A percentile compares a stretch with the other conserved stretches of the same genome.
Evolutionary conservation across 2,113 vertebrate species (phyloP).

Genomic region (Tragelaphus buxtoni): DNA sequence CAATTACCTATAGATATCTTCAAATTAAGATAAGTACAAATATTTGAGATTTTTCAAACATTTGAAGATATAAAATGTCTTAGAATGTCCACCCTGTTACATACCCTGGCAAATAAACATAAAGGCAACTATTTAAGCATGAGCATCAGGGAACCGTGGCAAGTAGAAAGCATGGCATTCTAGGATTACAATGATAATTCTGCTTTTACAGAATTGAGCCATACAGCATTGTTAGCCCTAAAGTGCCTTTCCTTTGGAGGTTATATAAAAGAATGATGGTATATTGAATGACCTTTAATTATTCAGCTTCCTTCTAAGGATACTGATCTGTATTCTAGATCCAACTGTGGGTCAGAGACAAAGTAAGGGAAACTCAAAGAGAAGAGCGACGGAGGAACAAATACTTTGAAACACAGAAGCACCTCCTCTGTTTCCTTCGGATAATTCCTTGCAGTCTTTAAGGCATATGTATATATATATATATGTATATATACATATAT

Average conservation of each 20-base stretch:
- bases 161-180: not conserved
- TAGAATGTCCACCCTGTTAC: constrained; percentile 50
- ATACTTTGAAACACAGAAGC: constrained; percentile 15
- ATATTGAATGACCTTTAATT: constrained; percentile 68
- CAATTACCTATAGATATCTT: not conserved
- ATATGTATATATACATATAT: no score
- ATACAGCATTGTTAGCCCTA: not conserved
- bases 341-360: not conserved
- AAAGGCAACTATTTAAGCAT: constrained; percentile 40
- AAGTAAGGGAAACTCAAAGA: constrained; percentile 45
- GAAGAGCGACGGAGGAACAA: constrained; percentile 12
- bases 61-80: constrained; percentile 35
- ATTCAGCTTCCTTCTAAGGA: constrained; percentile 62
- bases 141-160: not conserved
- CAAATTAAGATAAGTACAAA: not conserved
- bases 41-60: constrained; percentile 60
- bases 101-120: constrained; percentile 43
- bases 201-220: constrained; percentile 49
- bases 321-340: constrained; percentile 57
- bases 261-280: constrained; percentile 52
- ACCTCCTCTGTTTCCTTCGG: not conserved
- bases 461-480: not conserved
- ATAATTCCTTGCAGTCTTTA: not conserved
- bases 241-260: constrained; percentile 35
- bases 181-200: constrained; percentile 62